phyloP scores from a whole-genome alignment of 2,797 vertebrate species.

The Amphiprion clarkii region DNA sequence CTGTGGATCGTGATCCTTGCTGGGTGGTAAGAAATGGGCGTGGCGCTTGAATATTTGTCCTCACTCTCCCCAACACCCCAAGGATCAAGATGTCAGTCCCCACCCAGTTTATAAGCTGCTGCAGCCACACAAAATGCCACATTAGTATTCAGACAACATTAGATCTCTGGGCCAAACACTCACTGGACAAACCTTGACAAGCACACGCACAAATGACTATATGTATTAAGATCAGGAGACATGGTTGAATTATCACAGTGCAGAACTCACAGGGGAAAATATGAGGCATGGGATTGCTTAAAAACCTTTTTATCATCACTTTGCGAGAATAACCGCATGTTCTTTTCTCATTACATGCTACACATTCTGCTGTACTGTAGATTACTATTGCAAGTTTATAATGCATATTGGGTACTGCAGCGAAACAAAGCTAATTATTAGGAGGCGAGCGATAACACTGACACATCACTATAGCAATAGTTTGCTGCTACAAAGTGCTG shows the following conservation, averaged over 20 bases:
- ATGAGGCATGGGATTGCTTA: constrained; percentile 26
- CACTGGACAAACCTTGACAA: constrained; percentile 56
- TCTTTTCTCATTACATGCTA: constrained; percentile 60
- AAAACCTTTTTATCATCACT: constrained; percentile 35
- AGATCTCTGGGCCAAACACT: constrained; percentile 51
- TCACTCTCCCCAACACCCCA: constrained; percentile 10
- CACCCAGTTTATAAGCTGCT: constrained; percentile 3
- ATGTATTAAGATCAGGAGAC: constrained; percentile 33
- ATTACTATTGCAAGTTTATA: constrained; percentile 56
- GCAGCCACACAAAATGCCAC: constrained; percentile 39
- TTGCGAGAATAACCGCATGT: constrained; percentile 23
- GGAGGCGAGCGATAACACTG: constrained; percentile 70
- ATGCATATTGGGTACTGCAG: constrained; percentile 56
- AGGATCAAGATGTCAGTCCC: constrained; percentile 16
- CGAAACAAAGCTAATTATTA: constrained; percentile 76
- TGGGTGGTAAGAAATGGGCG: constrained; percentile 8
- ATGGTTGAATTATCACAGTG: constrained; percentile 45
- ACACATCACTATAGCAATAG: constrained; percentile 69
- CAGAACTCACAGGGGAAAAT: constrained; percentile 20
- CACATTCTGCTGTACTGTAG: constrained; percentile 57
- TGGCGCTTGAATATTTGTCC: constrained; percentile 23
- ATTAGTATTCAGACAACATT: constrained; percentile 65
- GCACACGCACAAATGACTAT: constrained; percentile 28
- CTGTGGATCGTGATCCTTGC: constrained; percentile 28
- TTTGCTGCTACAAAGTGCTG: constrained; percentile 57